Evolutionary conservation across 1,140 invertebrate genomes (phyloP).

Genomic region (Drosophila funebris): DNA sequence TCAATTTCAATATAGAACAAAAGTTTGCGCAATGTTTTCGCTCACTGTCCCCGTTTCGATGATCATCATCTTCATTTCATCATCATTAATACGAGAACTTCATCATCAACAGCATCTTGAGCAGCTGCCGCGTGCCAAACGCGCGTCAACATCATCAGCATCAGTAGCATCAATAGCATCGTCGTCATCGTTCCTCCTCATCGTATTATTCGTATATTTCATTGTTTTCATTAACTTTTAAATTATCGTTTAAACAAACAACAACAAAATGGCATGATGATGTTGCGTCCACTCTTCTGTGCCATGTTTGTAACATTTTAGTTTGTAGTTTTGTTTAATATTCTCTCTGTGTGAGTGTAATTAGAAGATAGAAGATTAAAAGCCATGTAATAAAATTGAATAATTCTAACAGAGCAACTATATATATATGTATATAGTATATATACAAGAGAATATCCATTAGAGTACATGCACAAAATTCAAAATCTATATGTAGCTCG

Average conservation of each 20-base stretch:
- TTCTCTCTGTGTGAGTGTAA: slow-evolving; percentile 12
- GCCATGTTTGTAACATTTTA: slow-evolving; percentile 63
- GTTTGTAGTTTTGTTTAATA: slow-evolving; percentile 48
- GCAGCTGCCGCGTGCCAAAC: slow-evolving; percentile 35
- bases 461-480: no score
- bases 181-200: no score
- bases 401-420: background rate
- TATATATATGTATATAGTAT: background rate
- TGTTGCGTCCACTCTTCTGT: slow-evolving; percentile 52
- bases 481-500: background rate
- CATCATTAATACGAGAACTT: slow-evolving; percentile 27
- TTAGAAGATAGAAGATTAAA: slow-evolving; percentile 21
- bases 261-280: slow-evolving; percentile 29
- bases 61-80: slow-evolving; percentile 34
- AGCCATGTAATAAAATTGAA: slow-evolving; percentile 34
- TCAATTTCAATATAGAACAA: slow-evolving; percentile 30
- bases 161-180: no score
- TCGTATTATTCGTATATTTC: background rate
- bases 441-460: no score
- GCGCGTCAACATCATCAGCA: slow-evolving; percentile 20
- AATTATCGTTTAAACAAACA: slow-evolving; percentile 49
- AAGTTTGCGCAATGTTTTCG: slow-evolving; percentile 49
- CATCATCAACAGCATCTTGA: slow-evolving; percentile 39
- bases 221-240: slow-evolving; percentile 53
- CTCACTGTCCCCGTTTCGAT: slow-evolving; percentile 30